Evolutionary conservation across 2,888 invertebrate species (phyloP), one percentile per base, ranked within the genome.

Genomic region (Strigamia transsilvanica): DNA sequence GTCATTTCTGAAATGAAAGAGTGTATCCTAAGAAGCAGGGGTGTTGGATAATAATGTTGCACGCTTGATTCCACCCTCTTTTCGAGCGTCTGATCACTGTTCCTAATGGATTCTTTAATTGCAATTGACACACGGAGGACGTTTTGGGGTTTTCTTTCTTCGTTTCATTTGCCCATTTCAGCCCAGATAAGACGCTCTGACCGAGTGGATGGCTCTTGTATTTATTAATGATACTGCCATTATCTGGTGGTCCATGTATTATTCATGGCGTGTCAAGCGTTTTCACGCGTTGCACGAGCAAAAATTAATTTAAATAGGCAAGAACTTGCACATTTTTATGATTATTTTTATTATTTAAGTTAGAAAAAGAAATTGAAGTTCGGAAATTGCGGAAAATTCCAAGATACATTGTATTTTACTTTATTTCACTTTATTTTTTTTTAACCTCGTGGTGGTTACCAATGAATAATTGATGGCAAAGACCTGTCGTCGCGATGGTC

Each of bases 151-250:
- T 73, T 51, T 73, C 73, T 73, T 73, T 73, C 73, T 73, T 15
- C 73, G 73, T 73, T 73, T 73, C 73, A 73, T 73, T 73, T 73
- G 73, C 73, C 73, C 73, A 73, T 73, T 73, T 73, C 73, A 73
- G 73, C 73, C 73, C 27, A 73, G 73, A 73, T 73, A 73, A 73
- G 73, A 73, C 73, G 73, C 73, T 32, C 73, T 27, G 73, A 73
- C 73, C 73, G 73, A 73, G 73, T 73, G 73, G 73, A 73, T 73
- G 38, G 38, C 79, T 79, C 79, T 42, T 79, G 41, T 79, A 79
- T 79, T 79, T 79, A 79, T 79, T 79, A 79, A 79, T 79, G 79
- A 79, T 42, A 73, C 73, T 73, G 73, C 79, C 79, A 79, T 79
- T 79, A 79, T 79, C 41, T 79, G 79, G 79, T 41, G 38, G 79